Percentiles rank a stretch among this genome's conserved stretches.
These are phyloP conservation scores for Neofelis nebulosa DNA, from an alignment of 2,113 vertebrate genomes.

Conservation along the genomic window DNA sequence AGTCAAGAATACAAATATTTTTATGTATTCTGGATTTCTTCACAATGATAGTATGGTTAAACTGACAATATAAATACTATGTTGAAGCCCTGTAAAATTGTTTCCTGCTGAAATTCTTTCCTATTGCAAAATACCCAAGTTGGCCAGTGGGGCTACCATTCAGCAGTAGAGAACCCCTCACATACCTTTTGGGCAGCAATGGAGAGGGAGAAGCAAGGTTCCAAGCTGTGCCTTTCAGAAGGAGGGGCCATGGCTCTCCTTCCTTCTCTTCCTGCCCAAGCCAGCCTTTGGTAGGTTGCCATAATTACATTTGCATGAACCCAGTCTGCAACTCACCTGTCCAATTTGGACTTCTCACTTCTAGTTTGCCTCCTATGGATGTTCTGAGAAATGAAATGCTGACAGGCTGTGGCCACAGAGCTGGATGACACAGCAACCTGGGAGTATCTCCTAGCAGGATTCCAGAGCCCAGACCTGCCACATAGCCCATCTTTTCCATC, in stretches of 20 bases:
- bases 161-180: neutral
- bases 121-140: neutral
- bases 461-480: neutral
- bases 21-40: neutral
- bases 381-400: neutral
- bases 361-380: neutral
- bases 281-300: neutral
- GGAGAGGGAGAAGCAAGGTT: neutral
- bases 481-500: neutral
- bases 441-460: neutral
- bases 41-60: conserved; percentile 23
- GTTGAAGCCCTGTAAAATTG: conserved; percentile 11
- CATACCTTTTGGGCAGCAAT: neutral
- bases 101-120: conserved; percentile 21
- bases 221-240: neutral
- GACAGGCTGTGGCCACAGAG: neutral
- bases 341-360: neutral
- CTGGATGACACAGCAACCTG: neutral
- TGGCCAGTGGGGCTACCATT: neutral
- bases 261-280: neutral
- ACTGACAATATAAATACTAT: neutral
- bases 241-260: neutral
- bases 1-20: neutral
- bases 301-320: neutral
- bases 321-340: neutral